These are phyloP conservation scores for Apodemia duryi DNA, from an alignment of 2,888 invertebrate genomes.

Conservation along the genomic window DNA sequence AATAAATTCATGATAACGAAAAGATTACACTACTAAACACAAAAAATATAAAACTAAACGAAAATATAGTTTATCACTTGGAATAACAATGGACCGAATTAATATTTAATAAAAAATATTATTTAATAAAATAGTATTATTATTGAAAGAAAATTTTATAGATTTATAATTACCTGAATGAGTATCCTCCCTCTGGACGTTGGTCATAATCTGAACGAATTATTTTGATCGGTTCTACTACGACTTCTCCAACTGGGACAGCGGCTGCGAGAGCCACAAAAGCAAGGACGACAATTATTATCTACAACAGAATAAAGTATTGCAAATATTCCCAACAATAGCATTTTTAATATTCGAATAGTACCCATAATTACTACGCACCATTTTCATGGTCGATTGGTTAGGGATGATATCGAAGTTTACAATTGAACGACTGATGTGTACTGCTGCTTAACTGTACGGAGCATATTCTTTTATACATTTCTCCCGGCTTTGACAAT, in stretches of 20 bases:
- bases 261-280: slow-evolving; percentile 53
- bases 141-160: too few relatives aligned
- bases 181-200: slow-evolving; percentile 50
- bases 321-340: slow-evolving; percentile 7
- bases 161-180: slow-evolving; percentile 40
- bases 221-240: slow-evolving; percentile 35
- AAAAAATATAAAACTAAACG: too few relatives aligned
- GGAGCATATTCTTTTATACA: slow-evolving; percentile 68
- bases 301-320: slow-evolving; percentile 34
- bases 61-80: too few relatives aligned
- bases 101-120: too few relatives aligned
- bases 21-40: too few relatives aligned
- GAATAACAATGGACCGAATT: too few relatives aligned
- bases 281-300: slow-evolving; percentile 53
- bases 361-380: slow-evolving; percentile 39
- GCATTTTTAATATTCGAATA: neutral
- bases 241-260: slow-evolving; percentile 39
- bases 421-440: slow-evolving; percentile 65
- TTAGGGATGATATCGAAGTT: slow-evolving; percentile 49
- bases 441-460: slow-evolving; percentile 57
- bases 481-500: slow-evolving; percentile 50
- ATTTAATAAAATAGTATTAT: too few relatives aligned
- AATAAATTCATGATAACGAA: too few relatives aligned
- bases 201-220: slow-evolving; percentile 45
- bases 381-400: slow-evolving; percentile 65